Evolutionary conservation across 2,797 vertebrate species (phyloP).

Genomic region (Anguilla obscura): DNA sequence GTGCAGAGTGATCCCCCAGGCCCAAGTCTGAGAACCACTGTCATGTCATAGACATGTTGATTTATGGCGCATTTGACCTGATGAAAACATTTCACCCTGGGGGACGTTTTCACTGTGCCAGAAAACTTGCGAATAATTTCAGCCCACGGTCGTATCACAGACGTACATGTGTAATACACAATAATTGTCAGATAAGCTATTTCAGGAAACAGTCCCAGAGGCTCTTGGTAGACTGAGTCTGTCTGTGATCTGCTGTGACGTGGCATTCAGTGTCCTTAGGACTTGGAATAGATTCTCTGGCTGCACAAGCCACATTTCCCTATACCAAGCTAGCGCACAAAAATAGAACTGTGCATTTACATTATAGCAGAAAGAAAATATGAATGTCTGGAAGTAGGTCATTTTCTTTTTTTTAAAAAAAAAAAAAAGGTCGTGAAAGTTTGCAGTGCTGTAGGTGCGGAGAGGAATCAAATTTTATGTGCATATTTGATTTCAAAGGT

Average conservation of each 20-base stretch:
- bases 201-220: background rate
- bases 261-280: background rate
- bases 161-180: background rate
- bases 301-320: constrained; percentile 1
- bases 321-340: background rate
- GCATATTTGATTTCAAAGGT: background rate
- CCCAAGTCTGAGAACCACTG: background rate
- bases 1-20: too few species aligned
- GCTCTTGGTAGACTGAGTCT: background rate
- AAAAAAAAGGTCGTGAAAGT: background rate
- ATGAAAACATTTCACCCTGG: background rate
- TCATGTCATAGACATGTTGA: background rate
- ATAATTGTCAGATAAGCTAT: background rate
- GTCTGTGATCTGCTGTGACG: background rate
- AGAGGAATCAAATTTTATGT: background rate
- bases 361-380: background rate
- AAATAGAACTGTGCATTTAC: background rate
- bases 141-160: background rate
- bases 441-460: background rate
- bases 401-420: background rate
- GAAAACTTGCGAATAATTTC: background rate
- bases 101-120: background rate
- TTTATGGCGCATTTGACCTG: background rate
- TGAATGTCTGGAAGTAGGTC: background rate
- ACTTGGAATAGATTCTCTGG: background rate